phyloP scores from a whole-genome alignment of 2,113 vertebrate genomes.

The Ursus arctos region DNA sequence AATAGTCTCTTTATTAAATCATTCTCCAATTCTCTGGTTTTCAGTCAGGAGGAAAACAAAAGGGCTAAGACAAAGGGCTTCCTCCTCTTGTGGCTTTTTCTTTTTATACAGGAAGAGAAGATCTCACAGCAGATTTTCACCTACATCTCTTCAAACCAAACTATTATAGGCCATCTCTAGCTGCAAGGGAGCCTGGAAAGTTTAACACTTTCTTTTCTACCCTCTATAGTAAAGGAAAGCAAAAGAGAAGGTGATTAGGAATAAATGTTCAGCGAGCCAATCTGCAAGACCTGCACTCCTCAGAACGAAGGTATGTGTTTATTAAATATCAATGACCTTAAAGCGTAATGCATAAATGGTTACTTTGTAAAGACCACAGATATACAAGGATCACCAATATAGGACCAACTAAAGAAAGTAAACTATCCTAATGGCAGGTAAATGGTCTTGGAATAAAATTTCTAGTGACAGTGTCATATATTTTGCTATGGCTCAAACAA shows the following conservation, averaged over 20 bases:
- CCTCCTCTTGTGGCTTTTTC: not conserved
- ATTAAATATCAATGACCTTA: not conserved
- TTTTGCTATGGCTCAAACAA: slow-evolving; percentile 47
- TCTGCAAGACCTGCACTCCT: not conserved
- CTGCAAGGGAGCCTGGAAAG: not conserved
- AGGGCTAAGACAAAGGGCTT: not conserved
- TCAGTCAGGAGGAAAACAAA: not conserved
- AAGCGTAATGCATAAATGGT: not conserved
- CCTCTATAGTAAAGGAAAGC: not conserved
- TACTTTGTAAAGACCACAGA: not conserved
- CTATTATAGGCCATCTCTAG: not conserved
- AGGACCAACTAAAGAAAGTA: slow-evolving; percentile 33
- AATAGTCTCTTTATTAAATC: slow-evolving; percentile 12
- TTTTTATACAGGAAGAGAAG: not conserved
- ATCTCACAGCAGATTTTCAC: slow-evolving; percentile 11
- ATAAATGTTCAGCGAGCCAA: slow-evolving; percentile 8
- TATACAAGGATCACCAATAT: slow-evolving; percentile 36
- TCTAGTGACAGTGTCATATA: not conserved
- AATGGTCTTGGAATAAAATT: slow-evolving; percentile 28
- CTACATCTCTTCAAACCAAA: not conserved
- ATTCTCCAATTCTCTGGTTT: not conserved
- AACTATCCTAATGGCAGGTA: not conserved
- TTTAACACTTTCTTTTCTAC: slow-evolving; percentile 18
- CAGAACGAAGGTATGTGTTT: not conserved
- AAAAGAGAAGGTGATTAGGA: not conserved